Conservation (phyloP, 1,140 invertebrate genomes). For the Vanessa tameamea region DNA sequence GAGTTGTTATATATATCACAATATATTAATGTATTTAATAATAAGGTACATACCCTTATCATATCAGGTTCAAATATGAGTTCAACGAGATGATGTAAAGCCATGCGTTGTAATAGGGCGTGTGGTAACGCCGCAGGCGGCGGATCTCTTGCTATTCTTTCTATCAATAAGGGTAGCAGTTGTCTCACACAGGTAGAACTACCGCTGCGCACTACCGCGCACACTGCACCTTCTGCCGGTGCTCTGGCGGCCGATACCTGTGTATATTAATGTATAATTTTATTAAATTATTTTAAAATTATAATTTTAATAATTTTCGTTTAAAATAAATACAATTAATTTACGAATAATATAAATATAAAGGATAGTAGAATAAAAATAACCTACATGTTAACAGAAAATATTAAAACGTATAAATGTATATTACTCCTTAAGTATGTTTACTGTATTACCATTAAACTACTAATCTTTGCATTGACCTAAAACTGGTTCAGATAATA, state of each 20-base stretch:
- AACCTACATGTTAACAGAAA: too few relatives aligned
- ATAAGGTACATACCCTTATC: slow-evolving; percentile 51
- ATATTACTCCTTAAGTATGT: too few relatives aligned
- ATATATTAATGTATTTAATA: neutral
- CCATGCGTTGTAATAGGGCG: slow-evolving; percentile 62
- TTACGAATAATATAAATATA: too few relatives aligned
- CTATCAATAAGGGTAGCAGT: slow-evolving; percentile 54
- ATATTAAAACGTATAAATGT: too few relatives aligned
- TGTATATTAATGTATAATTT: neutral
- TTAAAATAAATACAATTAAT: too few relatives aligned
- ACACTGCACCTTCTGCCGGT: slow-evolving; percentile 68
- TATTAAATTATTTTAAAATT: too few relatives aligned
- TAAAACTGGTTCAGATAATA: too few relatives aligned
- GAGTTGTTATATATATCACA: too few relatives aligned
- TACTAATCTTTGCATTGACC: too few relatives aligned
- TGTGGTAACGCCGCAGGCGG: slow-evolving; percentile 63
- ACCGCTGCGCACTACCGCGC: slow-evolving; percentile 59
- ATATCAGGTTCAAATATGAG: slow-evolving; percentile 65
- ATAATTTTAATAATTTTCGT: too few relatives aligned
- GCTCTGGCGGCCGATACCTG: slow-evolving; percentile 66
- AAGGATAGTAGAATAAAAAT: too few relatives aligned
- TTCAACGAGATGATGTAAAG: slow-evolving; percentile 64
- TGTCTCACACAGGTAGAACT: slow-evolving; percentile 59
- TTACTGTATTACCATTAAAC: too few relatives aligned
- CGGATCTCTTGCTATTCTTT: slow-evolving; percentile 59